Evolutionary conservation across 2,888 invertebrate species (phyloP).

Genomic region (Hirtodrosophila histrioides): DNA sequence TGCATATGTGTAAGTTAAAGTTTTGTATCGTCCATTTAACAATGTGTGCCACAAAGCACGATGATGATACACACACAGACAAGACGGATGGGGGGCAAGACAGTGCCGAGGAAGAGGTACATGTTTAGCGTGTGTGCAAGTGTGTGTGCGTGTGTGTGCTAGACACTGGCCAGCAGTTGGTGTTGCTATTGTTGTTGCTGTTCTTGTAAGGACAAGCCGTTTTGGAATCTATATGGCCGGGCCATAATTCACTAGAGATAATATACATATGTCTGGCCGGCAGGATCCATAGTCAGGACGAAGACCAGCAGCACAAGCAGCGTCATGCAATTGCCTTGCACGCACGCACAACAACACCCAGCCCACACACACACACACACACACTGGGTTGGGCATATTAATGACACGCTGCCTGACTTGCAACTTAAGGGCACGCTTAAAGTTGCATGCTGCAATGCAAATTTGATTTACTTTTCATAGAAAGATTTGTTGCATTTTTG

Average conservation of each 20-base stretch:
- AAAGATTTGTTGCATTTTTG: no score
- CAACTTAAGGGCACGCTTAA: conserved; percentile 33
- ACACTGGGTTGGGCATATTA: conserved; percentile 49
- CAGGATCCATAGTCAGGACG: conserved; percentile 20
- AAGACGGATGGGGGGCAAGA: conserved; percentile 6
- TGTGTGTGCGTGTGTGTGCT: conserved; percentile 21
- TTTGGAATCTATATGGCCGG: conserved; percentile 73
- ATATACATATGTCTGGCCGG: conserved; percentile 72
- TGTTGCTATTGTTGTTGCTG: conserved; percentile 32
- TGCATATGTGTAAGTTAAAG: conserved; percentile 48
- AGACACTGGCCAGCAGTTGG: conserved; percentile 50
- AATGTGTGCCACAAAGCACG: conserved; percentile 75
- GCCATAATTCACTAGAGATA: conserved; percentile 81
- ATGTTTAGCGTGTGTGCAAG: conserved; percentile 31
- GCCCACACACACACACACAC: conserved; percentile 7
- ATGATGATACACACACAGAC: conserved; percentile 48
- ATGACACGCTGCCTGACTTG: conserved; percentile 61
- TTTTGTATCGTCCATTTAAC: conserved; percentile 80
- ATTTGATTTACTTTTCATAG: neutral
- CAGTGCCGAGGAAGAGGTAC: conserved; percentile 15
- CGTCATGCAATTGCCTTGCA: conserved; percentile 51
- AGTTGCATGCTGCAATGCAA: conserved; percentile 21
- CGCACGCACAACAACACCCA: conserved; percentile 38
- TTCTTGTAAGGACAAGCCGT: conserved; percentile 71
- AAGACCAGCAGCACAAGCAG: conserved; percentile 9